These are phyloP conservation scores for Bothrops jararaca DNA, from an alignment of 2,113 vertebrate genomes.

Conservation along the genomic window DNA sequence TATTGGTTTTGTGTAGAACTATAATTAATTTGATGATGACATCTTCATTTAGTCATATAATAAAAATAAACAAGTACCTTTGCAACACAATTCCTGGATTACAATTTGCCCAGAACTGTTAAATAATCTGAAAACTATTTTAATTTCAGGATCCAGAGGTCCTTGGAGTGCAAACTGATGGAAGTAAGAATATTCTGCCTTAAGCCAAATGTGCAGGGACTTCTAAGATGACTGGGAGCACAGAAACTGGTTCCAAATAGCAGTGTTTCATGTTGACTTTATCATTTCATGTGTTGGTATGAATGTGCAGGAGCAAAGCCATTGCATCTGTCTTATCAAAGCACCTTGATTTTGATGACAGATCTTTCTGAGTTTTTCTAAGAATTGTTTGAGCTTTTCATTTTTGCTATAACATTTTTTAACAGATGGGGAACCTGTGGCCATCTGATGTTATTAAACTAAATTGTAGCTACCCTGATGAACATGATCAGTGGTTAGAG, in stretches of 20 bases:
- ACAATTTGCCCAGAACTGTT: not conserved
- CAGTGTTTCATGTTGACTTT: not conserved
- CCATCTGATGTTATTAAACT: not conserved
- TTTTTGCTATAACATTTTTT: not conserved
- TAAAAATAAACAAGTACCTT: not conserved
- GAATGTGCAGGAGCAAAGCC: not conserved
- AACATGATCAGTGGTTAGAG: not conserved
- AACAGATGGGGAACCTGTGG: not conserved
- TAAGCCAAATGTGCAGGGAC: not conserved
- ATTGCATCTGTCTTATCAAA: not conserved
- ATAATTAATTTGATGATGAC: not conserved
- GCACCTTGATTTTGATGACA: not conserved
- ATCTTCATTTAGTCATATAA: not conserved
- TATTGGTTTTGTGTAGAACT: not conserved
- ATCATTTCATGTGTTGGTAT: not conserved
- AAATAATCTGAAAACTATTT: slow-evolving; percentile 26
- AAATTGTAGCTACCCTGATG: not conserved
- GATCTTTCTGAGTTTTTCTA: not conserved
- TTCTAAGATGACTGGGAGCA: not conserved
- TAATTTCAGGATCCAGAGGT: slow-evolving; percentile 66
- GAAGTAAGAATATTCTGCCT: slow-evolving; percentile 68
- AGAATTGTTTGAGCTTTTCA: not conserved
- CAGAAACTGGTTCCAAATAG: not conserved
- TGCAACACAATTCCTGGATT: not conserved
- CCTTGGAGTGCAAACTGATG: slow-evolving; percentile 70